phyloP scores from a whole-genome alignment of 2,797 vertebrate genomes.

The Loriculus beryllinus region DNA sequence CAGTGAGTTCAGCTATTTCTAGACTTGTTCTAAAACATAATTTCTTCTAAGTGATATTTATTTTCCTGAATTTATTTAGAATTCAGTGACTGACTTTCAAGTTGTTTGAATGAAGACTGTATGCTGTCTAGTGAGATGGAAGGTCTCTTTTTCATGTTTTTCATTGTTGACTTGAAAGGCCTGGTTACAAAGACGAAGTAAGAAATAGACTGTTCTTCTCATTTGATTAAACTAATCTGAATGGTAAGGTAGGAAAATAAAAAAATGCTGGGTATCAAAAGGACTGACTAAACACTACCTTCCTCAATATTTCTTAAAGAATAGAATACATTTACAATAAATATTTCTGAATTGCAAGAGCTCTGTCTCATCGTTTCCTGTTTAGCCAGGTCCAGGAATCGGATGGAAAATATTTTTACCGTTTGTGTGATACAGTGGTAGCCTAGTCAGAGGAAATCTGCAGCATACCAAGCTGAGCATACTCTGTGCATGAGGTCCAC shows the following conservation, averaged over 20 bases:
- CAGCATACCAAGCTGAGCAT: background rate
- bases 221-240: background rate
- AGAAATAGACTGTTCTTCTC: background rate
- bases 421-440: background rate
- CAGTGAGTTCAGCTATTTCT: background rate
- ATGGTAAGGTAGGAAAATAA: background rate
- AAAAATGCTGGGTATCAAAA: background rate
- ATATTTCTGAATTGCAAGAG: background rate
- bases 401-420: background rate
- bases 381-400: background rate
- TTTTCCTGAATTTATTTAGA: background rate
- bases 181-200: background rate
- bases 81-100: background rate
- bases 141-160: background rate
- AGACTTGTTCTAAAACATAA: background rate
- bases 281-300: background rate
- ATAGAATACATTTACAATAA: background rate
- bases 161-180: background rate
- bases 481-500: rapidly evolving
- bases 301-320: background rate
- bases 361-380: background rate
- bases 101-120: background rate
- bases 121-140: background rate
- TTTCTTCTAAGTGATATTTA: background rate
- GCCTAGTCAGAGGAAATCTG: background rate